phyloP scores from a whole-genome alignment of 2,888 invertebrate species.

The Pachydiplax longipennis region DNA sequence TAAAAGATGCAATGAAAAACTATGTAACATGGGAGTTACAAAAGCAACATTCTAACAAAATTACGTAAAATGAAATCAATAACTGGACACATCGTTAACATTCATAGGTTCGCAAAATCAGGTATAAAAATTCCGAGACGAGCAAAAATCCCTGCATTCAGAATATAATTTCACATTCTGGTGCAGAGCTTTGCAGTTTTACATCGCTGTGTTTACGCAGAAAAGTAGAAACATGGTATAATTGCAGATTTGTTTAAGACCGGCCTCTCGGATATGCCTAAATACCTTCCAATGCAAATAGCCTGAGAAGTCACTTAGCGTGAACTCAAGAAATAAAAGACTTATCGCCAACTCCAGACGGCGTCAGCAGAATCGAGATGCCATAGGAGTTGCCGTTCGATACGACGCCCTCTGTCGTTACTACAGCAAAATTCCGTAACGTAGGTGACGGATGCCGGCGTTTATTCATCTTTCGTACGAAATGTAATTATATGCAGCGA shows the following conservation, averaged over 20 bases:
- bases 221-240: background rate
- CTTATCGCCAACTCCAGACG: conserved; percentile 23
- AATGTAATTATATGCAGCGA: background rate
- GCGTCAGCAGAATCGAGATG: background rate
- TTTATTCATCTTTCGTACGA: background rate
- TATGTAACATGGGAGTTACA: too few species aligned
- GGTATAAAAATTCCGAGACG: too few species aligned
- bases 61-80: too few species aligned
- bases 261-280: background rate
- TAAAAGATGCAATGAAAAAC: too few species aligned
- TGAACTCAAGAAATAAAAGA: too few species aligned
- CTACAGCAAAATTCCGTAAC: background rate
- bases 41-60: too few species aligned
- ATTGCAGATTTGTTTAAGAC: too few species aligned
- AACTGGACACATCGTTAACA: too few species aligned
- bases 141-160: too few species aligned
- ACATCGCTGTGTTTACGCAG: background rate
- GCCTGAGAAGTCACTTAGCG: background rate
- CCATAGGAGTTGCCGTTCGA: background rate
- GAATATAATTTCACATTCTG: too few species aligned
- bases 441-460: background rate
- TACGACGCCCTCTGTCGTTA: background rate
- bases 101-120: too few species aligned
- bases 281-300: background rate
- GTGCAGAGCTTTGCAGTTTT: too few species aligned